phyloP scores from a whole-genome alignment of 2,888 invertebrate species.

The Willowsia nigromaculata region DNA sequence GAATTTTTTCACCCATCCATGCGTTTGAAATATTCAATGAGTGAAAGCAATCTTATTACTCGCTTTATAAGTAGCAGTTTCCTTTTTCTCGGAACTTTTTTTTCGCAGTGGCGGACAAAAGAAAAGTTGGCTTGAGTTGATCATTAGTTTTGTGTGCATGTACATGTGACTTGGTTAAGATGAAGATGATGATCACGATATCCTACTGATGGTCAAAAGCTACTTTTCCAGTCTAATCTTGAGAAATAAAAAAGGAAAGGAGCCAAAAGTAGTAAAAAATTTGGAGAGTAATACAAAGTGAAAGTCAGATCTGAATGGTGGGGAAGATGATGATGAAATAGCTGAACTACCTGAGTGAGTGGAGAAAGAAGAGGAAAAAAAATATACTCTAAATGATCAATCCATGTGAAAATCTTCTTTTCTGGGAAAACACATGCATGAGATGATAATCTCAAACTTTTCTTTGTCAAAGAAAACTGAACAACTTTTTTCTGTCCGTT shows the following conservation, averaged over 20 bases:
- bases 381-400: slow-evolving; percentile 30
- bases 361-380: background rate
- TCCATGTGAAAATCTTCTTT: background rate
- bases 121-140: background rate
- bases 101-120: background rate
- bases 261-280: background rate
- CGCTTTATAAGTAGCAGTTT: background rate
- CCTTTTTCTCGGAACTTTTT: slow-evolving; percentile 8
- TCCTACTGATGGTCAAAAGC: background rate
- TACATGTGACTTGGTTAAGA: background rate
- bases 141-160: background rate
- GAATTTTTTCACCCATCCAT: background rate
- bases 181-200: background rate
- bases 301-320: background rate
- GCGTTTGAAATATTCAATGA: slow-evolving; percentile 22
- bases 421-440: background rate
- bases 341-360: background rate
- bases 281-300: background rate
- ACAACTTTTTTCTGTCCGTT: background rate
- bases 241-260: background rate
- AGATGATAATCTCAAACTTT: background rate
- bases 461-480: background rate
- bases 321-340: background rate
- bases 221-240: background rate
- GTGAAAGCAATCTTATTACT: background rate